A percentile compares a stretch with the other conserved stretches of the same genome.
Conservation (phyloP, 2,888 invertebrate species). For the Drosophila robusta region DNA sequence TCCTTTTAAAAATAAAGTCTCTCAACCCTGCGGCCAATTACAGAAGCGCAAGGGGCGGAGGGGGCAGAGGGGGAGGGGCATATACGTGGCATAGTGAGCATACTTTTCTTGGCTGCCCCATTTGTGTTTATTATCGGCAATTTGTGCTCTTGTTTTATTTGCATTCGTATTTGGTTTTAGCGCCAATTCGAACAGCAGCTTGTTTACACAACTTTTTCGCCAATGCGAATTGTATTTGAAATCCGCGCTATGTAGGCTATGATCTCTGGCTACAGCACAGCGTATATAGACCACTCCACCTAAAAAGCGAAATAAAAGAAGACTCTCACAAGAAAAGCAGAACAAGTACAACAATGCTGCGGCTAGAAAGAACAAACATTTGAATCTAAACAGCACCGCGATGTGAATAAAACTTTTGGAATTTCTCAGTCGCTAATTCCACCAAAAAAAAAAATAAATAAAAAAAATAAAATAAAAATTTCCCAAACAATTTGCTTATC, state of each 20-base stretch:
- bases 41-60: not conserved
- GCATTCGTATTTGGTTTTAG: conserved; percentile 7
- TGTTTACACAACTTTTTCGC: conserved; percentile 42
- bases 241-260: conserved; percentile 17
- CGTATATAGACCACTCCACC: conserved; percentile 8
- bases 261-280: conserved; percentile 8
- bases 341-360: not conserved
- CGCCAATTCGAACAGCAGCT: not conserved
- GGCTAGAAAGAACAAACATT: conserved; percentile 27
- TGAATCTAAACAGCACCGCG: conserved; percentile 40
- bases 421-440: conserved; percentile 43
- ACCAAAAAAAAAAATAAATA: too few species aligned
- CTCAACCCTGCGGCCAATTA: conserved; percentile 20
- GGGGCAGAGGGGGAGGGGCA: not conserved
- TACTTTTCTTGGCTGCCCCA: conserved; percentile 21
- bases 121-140: conserved; percentile 54
- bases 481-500: conserved; percentile 19
- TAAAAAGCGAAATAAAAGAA: conserved; percentile 7
- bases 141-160: conserved; percentile 22
- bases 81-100: not conserved
- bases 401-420: conserved; percentile 72
- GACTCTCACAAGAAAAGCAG: not conserved
- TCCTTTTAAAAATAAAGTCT: conserved; percentile 31
- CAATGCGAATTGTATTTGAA: conserved; percentile 31
- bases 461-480: too few species aligned